Evolutionary conservation across 2,888 invertebrate genomes (phyloP).

Genomic region (Carcina quercana): DNA sequence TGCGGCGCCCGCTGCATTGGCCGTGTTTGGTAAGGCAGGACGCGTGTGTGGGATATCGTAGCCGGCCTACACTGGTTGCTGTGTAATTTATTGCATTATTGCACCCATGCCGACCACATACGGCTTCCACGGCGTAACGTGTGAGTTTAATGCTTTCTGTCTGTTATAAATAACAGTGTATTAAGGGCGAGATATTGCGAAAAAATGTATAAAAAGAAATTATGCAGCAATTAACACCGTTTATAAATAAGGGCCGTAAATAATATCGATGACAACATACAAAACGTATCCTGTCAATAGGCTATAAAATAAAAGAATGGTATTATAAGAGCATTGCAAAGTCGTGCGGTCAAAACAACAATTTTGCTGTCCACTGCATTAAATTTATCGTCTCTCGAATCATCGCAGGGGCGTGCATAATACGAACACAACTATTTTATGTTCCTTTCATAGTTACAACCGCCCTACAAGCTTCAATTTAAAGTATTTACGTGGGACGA

Average conservation of each 20-base stretch:
- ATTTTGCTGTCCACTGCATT: slow-evolving; percentile 68
- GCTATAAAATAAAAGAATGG: slow-evolving; percentile 42
- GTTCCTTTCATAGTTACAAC: slow-evolving; percentile 47
- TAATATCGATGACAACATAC: slow-evolving; percentile 29
- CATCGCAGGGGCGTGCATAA: slow-evolving; percentile 70
- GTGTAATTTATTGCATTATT: slow-evolving; percentile 1
- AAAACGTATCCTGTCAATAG: slow-evolving; percentile 44
- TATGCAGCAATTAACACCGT: slow-evolving; percentile 11
- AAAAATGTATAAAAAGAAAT: slow-evolving; percentile 7
- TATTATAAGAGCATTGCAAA: slow-evolving; percentile 42
- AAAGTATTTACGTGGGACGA: slow-evolving; percentile 21
- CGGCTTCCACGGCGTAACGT: background rate
- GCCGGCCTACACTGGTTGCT: background rate
- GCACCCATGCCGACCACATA: background rate
- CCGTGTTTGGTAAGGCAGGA: slow-evolving; percentile 37
- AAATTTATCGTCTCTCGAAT: slow-evolving; percentile 65
- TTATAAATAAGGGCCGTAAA: slow-evolving; percentile 13
- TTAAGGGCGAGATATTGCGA: slow-evolving; percentile 8
- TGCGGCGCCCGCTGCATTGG: slow-evolving; percentile 25
- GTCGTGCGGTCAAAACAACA: slow-evolving; percentile 66
- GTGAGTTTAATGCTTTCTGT: background rate
- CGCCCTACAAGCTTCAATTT: slow-evolving; percentile 39
- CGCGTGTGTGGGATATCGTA: slow-evolving; percentile 24
- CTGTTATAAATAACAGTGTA: slow-evolving; percentile 4
- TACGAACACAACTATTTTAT: slow-evolving; percentile 61